Evolutionary conservation across 1,140 invertebrate species (phyloP).

Genomic region (Ptiloglossa arizonensis): DNA sequence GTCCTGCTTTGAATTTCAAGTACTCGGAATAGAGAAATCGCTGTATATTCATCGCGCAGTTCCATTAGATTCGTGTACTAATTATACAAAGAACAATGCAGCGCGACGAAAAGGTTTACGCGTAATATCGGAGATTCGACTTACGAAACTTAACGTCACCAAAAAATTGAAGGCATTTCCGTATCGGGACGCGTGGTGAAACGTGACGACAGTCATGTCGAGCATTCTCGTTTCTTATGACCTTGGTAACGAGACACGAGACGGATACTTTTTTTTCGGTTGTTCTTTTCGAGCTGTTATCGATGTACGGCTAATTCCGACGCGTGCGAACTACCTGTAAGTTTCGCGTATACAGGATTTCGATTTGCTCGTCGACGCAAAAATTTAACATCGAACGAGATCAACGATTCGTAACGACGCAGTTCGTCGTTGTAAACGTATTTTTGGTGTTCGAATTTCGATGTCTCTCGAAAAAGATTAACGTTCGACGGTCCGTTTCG

Average conservation of each 20-base stretch:
- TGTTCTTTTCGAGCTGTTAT: slow-evolving; percentile 1
- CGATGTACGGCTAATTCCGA: not conserved
- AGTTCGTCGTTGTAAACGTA: too few relatives aligned
- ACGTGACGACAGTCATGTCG: slow-evolving; percentile 38
- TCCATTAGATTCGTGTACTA: not conserved
- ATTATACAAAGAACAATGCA: not conserved
- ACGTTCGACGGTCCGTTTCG: not conserved
- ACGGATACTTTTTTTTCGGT: not conserved
- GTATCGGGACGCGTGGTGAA: not conserved
- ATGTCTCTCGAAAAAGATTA: not conserved
- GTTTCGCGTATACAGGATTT: not conserved
- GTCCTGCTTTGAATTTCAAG: not conserved
- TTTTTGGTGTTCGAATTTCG: too few relatives aligned
- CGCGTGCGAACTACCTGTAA: not conserved
- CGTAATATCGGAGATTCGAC: not conserved
- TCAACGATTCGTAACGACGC: too few relatives aligned
- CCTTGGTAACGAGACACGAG: slow-evolving; percentile 15
- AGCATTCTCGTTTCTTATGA: not conserved
- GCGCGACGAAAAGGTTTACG: too few relatives aligned
- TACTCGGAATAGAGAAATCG: not conserved
- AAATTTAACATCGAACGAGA: not conserved
- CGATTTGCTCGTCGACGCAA: not conserved
- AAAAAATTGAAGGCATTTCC: not conserved
- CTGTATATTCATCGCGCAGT: not conserved
- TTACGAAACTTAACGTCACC: too few relatives aligned